phyloP scores from a whole-genome alignment of 1,140 invertebrate species.

The Bombus pyrosoma region DNA sequence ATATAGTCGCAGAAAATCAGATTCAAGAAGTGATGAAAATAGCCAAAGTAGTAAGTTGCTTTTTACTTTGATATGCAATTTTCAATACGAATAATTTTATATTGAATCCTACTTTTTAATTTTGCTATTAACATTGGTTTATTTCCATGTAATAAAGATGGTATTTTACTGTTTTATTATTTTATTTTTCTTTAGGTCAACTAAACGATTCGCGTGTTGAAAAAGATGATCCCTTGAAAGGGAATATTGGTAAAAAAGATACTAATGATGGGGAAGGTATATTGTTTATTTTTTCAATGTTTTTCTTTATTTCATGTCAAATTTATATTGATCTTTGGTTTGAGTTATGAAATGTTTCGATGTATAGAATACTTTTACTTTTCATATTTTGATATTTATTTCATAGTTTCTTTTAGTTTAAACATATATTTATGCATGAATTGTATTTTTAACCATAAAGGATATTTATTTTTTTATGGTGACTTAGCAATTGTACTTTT shows the following conservation, averaged over 20 bases:
- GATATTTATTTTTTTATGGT: background rate
- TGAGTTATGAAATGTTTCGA: constrained; percentile 8
- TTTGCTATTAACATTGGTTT: constrained; percentile 26
- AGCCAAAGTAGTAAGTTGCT: constrained; percentile 78
- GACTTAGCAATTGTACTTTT: constrained; percentile 38
- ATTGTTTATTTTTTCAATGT: constrained; percentile 70
- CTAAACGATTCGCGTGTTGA: constrained; percentile 78
- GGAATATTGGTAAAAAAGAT: constrained; percentile 77
- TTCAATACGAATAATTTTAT: constrained; percentile 4
- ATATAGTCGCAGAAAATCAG: constrained; percentile 78
- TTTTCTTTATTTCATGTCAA: constrained; percentile 33
- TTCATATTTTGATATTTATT: background rate
- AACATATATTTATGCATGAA: background rate
- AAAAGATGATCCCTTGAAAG: constrained; percentile 76
- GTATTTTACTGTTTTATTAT: constrained; percentile 63
- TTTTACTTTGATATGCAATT: constrained; percentile 2
- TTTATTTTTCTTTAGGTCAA: constrained; percentile 79
- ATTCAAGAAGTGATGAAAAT: constrained; percentile 78
- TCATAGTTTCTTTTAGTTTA: background rate
- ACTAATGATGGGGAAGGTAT: constrained; percentile 78
- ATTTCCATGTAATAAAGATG: constrained; percentile 20
- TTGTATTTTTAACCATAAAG: background rate
- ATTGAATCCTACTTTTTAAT: constrained; percentile 9
- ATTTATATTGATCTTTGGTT: constrained; percentile 5
- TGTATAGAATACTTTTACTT: background rate